These are phyloP conservation scores for Diplazon laetatorius DNA, from an alignment of 2,888 invertebrate species.

Conservation along the genomic window DNA sequence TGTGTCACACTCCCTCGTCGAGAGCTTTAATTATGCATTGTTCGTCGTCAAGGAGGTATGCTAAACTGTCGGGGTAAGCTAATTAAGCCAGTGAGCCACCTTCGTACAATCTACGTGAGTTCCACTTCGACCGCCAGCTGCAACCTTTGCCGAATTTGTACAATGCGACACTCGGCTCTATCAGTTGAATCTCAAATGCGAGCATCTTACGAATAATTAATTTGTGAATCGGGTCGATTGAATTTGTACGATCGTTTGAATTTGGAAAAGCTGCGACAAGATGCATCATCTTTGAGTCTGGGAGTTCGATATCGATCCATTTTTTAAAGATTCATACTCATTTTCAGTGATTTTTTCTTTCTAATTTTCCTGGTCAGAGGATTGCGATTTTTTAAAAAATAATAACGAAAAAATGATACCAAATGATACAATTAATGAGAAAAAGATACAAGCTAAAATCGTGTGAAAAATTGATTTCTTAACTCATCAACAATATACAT, in stretches of 20 bases:
- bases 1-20: slow-evolving; percentile 6
- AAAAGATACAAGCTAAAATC: too few relatives aligned
- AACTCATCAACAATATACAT: too few relatives aligned
- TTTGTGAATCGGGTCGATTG: background rate
- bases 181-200: background rate
- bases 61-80: slow-evolving; percentile 19
- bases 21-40: slow-evolving; percentile 24
- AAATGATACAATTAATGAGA: too few relatives aligned
- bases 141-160: background rate
- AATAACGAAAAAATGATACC: too few relatives aligned
- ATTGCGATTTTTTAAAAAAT: too few relatives aligned
- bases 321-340: slow-evolving; percentile 5
- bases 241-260: slow-evolving; percentile 12
- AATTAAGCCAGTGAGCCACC: slow-evolving; percentile 20
- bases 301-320: slow-evolving; percentile 63
- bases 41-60: slow-evolving; percentile 22
- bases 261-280: slow-evolving; percentile 3
- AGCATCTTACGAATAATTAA: background rate
- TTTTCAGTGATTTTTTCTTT: too few relatives aligned
- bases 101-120: background rate
- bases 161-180: slow-evolving; percentile 2
- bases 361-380: too few relatives aligned
- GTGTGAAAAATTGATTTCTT: too few relatives aligned
- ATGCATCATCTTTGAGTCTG: slow-evolving; percentile 49
- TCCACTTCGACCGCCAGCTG: background rate